Percentiles rank a stretch among this genome's conserved stretches.
phyloP scores from a whole-genome alignment of 2,888 invertebrate genomes.

The Drosophila putrida region DNA sequence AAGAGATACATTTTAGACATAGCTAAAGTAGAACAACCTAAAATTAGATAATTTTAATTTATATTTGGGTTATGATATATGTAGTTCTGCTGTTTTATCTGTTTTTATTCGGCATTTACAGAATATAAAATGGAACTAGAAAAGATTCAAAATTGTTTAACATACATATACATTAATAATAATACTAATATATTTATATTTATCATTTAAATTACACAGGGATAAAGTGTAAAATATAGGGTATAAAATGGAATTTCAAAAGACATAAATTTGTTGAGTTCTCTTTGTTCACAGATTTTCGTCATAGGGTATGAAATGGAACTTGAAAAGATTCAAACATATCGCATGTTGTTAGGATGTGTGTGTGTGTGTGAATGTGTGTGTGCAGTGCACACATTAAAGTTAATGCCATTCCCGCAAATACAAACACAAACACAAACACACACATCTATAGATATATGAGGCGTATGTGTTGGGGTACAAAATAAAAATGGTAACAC shows the following conservation, averaged over 20 bases:
- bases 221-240: neutral
- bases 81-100: too few relatives aligned
- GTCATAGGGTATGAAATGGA: conserved; percentile 8
- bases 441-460: neutral
- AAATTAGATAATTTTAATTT: too few relatives aligned
- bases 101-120: too few relatives aligned
- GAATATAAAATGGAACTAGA: too few relatives aligned
- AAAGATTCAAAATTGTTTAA: too few relatives aligned
- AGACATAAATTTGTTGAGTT: neutral
- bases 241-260: conserved; percentile 16
- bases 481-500: conserved; percentile 52
- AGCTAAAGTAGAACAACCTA: neutral
- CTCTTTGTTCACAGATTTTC: too few relatives aligned
- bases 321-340: conserved; percentile 14
- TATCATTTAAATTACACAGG: too few relatives aligned
- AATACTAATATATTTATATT: too few relatives aligned
- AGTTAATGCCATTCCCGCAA: conserved; percentile 39
- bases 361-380: neutral
- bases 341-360: conserved; percentile 28
- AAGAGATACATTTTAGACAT: neutral
- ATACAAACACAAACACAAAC: conserved; percentile 4
- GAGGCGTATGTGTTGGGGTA: conserved; percentile 15
- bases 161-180: neutral
- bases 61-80: too few relatives aligned
- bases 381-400: conserved; percentile 40